Evolutionary conservation across 2,888 invertebrate species (phyloP).

Genomic region (Sinodicranocentrus sp.): DNA sequence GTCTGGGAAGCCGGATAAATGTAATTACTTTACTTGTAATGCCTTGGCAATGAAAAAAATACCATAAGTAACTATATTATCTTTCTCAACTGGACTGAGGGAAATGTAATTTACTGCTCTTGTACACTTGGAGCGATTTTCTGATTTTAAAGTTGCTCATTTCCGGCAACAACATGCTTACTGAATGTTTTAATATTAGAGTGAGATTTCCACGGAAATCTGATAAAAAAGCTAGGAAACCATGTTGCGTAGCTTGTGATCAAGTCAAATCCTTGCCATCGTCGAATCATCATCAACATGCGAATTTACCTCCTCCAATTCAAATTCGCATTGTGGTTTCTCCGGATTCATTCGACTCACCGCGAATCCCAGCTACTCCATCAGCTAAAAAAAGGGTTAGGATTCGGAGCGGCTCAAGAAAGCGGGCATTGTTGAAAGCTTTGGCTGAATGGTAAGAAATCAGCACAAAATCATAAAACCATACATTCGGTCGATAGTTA

Average conservation of each 20-base stretch:
- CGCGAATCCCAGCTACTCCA: conserved; percentile 64
- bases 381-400: conserved; percentile 57
- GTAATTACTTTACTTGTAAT: too few species aligned
- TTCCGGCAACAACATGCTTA: conserved; percentile 72
- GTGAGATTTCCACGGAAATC: conserved; percentile 74
- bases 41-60: too few species aligned
- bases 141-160: too few species aligned
- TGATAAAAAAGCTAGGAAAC: conserved; percentile 32
- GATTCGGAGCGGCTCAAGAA: conserved; percentile 61
- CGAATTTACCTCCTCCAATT: conserved; percentile 25
- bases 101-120: too few species aligned
- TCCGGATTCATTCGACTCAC: conserved; percentile 53
- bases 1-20: too few species aligned
- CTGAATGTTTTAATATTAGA: conserved; percentile 74
- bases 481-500: too few species aligned
- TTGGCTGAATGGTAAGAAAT: conserved; percentile 74
- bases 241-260: conserved; percentile 51
- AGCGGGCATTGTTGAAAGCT: conserved; percentile 71
- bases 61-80: too few species aligned
- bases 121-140: too few species aligned
- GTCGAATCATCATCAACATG: not conserved
- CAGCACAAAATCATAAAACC: too few species aligned
- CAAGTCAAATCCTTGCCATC: not conserved
- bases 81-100: too few species aligned
- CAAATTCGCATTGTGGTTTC: conserved; percentile 54